Evolutionary conservation across 2,888 invertebrate species (phyloP).

Genomic region (Gari tellinella): DNA sequence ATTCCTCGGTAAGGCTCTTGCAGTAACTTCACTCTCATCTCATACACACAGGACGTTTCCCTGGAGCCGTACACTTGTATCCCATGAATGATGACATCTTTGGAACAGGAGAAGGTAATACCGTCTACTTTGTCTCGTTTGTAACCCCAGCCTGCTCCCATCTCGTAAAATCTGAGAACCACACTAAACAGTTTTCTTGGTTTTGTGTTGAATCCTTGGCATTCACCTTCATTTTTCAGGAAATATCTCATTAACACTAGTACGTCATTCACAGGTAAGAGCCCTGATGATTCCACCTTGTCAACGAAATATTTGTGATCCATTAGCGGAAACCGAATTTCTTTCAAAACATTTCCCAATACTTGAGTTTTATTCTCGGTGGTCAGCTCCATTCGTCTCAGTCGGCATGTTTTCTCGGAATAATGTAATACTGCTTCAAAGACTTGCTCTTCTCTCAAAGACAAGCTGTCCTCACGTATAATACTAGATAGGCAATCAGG

Average conservation of each 20-base stretch:
- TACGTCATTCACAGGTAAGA: constrained; percentile 47
- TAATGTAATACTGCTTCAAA: constrained; percentile 59
- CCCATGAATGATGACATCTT: constrained; percentile 41
- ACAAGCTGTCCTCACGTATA: constrained; percentile 53
- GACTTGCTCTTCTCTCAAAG: constrained; percentile 54
- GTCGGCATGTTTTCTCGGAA: constrained; percentile 54
- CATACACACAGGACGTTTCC: constrained; percentile 25
- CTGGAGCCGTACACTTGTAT: constrained; percentile 42
- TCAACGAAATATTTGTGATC: constrained; percentile 48
- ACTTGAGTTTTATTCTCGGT: constrained; percentile 49
- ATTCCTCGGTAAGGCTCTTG: constrained; percentile 19
- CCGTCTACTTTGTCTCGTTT: constrained; percentile 47
- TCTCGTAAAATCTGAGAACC: constrained; percentile 33
- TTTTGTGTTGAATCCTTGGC: constrained; percentile 25
- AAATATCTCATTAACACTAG: constrained; percentile 79
- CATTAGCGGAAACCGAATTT: constrained; percentile 63
- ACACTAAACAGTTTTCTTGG: constrained; percentile 25
- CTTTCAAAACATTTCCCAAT: constrained; percentile 48
- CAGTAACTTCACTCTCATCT: constrained; percentile 14
- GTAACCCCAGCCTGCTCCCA: constrained; percentile 43
- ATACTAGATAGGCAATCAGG: constrained; percentile 51
- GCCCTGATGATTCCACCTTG: constrained; percentile 44
- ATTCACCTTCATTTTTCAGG: constrained; percentile 15
- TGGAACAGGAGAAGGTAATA: constrained; percentile 26
- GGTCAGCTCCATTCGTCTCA: constrained; percentile 23